These are phyloP conservation scores for Alectoris magna DNA, from an alignment of 2,797 vertebrate genomes.

Conservation along the genomic window DNA sequence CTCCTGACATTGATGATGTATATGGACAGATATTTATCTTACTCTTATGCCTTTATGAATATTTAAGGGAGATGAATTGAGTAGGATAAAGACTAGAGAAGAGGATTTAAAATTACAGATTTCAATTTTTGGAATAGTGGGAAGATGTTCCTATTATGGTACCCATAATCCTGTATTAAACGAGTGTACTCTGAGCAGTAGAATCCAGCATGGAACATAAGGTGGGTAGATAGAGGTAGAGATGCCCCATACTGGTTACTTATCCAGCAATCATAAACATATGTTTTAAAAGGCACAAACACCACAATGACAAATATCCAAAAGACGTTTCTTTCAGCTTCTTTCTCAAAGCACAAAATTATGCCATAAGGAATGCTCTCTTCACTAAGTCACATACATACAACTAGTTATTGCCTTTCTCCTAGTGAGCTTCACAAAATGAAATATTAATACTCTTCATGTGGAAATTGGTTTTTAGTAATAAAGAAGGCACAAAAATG, in stretches of 20 bases:
- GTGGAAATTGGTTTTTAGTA: neutral
- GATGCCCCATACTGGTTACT: neutral
- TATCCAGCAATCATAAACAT: neutral
- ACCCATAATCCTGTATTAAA: neutral
- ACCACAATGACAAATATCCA: neutral
- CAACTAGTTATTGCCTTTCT: neutral
- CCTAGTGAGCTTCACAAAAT: neutral
- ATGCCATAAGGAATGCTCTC: neutral
- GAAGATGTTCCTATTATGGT: neutral
- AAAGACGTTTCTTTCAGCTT: neutral
- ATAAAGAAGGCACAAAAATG: neutral
- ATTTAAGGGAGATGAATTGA: neutral
- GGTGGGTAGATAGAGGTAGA: neutral
- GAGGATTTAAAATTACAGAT: neutral
- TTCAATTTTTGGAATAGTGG: neutral
- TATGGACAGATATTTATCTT: neutral
- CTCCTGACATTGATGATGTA: neutral
- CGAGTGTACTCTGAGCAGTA: neutral
- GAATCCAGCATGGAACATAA: neutral
- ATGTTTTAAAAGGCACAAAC: neutral
- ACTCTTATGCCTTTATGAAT: neutral
- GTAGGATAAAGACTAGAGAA: neutral
- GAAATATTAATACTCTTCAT: neutral
- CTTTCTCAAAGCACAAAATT: neutral
- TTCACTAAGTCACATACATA: neutral